phyloP scores from a whole-genome alignment of 2,888 invertebrate genomes.

The Rhodophaea formosa region DNA sequence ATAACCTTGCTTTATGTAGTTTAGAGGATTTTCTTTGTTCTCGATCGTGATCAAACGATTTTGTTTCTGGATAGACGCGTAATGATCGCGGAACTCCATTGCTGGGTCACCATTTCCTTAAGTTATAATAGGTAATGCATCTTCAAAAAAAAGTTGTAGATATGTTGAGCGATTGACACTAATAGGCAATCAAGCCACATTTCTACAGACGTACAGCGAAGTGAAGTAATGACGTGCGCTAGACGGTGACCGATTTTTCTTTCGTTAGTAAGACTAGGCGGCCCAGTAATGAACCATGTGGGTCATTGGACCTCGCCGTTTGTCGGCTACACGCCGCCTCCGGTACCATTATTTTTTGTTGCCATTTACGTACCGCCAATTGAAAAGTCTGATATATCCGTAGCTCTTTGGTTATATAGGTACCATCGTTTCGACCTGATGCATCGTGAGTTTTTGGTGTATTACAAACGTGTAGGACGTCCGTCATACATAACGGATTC shows the following conservation, averaged over 20 bases:
- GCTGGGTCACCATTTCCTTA: slow-evolving; percentile 1
- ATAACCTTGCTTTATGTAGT: slow-evolving; percentile 28
- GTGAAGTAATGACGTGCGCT: slow-evolving; percentile 36
- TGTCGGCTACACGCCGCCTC: slow-evolving; percentile 58
- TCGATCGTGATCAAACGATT: slow-evolving; percentile 32
- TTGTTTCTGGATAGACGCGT: slow-evolving; percentile 6
- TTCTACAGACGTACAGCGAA: slow-evolving; percentile 27
- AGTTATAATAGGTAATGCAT: neutral
- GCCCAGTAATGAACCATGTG: slow-evolving; percentile 74
- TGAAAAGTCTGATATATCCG: slow-evolving; percentile 55
- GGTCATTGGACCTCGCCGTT: slow-evolving; percentile 79
- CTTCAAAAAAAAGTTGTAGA: slow-evolving; percentile 22
- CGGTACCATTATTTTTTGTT: slow-evolving; percentile 65
- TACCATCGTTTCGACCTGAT: slow-evolving; percentile 37
- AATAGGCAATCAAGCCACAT: slow-evolving; percentile 36
- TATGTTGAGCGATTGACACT: slow-evolving; percentile 38
- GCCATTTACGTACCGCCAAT: slow-evolving; percentile 59
- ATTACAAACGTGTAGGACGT: slow-evolving; percentile 43
- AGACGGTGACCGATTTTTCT: slow-evolving; percentile 68
- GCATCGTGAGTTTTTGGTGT: slow-evolving; percentile 8
- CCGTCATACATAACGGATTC: slow-evolving; percentile 40
- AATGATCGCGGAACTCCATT: slow-evolving; percentile 4
- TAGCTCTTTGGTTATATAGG: slow-evolving; percentile 30
- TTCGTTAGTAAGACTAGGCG: slow-evolving; percentile 63
- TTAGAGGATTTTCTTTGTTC: slow-evolving; percentile 28